Base-by-base conservation (phyloP, 2,888 invertebrate genomes). In the Dryobota labecula region DNA sequence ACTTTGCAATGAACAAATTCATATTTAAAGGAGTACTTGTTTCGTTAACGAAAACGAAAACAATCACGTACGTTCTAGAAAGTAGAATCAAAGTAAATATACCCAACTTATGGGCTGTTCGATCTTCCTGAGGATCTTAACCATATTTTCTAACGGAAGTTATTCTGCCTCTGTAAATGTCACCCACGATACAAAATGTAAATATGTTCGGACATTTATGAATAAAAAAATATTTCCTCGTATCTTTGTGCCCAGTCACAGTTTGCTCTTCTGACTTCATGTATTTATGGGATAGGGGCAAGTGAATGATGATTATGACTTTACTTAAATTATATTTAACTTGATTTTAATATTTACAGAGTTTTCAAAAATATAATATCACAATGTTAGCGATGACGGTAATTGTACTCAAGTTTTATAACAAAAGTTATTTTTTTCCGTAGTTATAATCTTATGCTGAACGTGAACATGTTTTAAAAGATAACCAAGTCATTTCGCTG, bases 111-210 rank as follows among this genome's bases (percentile, higher is more conserved):
- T 56, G 30, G 11, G 15, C 18, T 36, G 20, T 54, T 53, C 27
- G 38, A 20, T 30, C 65, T 43, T 53, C n/a, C 20, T 27, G 30
- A 63, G 45, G 58, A 75, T 51, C 58, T 36, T n/a, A 63, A 66
- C 30, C 64, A 66, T 74, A 78, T 78, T 70, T 78, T 60, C 45
- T 51, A 30, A 18, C 38, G 63, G 24, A 78, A 73, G 51, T 60
- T 54, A 56, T 49, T 74, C n/a, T 45, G 61, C 51, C 57, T 63
- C 33, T 56, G 30, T 27, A 43, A 69, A 78, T 67, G 74, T 58
- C 49, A 49, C n/a, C 30, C 41, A 33, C 13, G 33, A 73, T 24
- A 64, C 51, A 77, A 45, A 53, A 70, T 74, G 33, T 66, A 66
- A 58, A 76, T 72, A 76, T 41, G 24, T 27, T n/a, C 24, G 27